Evolutionary conservation across 2,113 vertebrate species (phyloP), one percentile per base, ranked within the genome.

Genomic region (Sylvilagus bachmani): DNA sequence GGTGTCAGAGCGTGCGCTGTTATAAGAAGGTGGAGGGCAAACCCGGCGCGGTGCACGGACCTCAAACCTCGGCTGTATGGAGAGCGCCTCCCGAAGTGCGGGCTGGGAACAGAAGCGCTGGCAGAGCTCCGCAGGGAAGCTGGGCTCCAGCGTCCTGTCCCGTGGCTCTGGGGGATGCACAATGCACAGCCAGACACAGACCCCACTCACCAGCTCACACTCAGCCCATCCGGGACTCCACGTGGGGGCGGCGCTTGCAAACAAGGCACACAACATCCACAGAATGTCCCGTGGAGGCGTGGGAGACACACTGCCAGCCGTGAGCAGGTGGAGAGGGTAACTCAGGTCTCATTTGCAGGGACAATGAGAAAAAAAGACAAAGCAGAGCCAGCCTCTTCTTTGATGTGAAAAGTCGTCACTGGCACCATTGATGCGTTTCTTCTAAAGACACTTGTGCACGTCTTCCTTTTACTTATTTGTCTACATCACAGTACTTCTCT

Each of bases 161-260:
- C 44, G 44, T 7, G 44, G 44, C 44, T 44, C 44, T 44, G 7
- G 44, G 44, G 44, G 44, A 7, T 44, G 44, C 44, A 44, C 44
- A 44, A 44, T 7, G 6, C 44, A 58, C 55, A 58, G 55, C 14
- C 14, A 58, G 55, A 58, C 19, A 6, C 55, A 58, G 55, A 17
- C 55, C 44, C 44, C 44, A 44, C 44, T 44, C 55, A 58, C 55
- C 55, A 58, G 19, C 55, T 58, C 55, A 14, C 55, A 21, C 19
- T 58, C 55, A 58, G 19, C 55, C 19, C 55, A 58, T 58, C 55
- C 6, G 55, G 4, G 62, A 88, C 9, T 55, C 12, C 58, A 36
- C 31, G 36, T 6, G 4, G 58, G 2, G 1, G 3, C 3, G 0
- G 5, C 22, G 6, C 44, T 11, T 19, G n/a, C 11, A 49, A 7